Evolutionary conservation across 2,797 vertebrate species (phyloP), one percentile per base, ranked within the genome.

Genomic region (Alexandromys oeconomus): DNA sequence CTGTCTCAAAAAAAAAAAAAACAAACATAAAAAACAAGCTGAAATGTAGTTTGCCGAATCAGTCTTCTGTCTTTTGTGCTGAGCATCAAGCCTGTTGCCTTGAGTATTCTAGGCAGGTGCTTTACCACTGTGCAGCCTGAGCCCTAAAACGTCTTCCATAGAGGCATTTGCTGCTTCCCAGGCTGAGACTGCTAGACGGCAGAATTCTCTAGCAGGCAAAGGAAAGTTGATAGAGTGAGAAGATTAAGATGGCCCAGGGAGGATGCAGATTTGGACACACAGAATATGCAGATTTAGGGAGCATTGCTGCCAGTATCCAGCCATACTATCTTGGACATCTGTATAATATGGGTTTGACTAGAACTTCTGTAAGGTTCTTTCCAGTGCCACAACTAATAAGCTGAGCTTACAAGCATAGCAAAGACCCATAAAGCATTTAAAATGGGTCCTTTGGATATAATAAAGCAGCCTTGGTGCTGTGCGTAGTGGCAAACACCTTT

Each of bases 311-410:
- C 37, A 79, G 23, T 51, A n/a, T 63, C 67, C 34, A 43, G 34
- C 54, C 95, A 11, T 76, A 65, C 34, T 73, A 5, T 93, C 74
- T 82, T 89, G 40, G 65, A 31, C 21, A 54, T 90, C 40, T 71
- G 34, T 40, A 54, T 87, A 71, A 87, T 23, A 51, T 48, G 25
- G 7, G 31, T 54, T 71, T 48, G 65, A 89, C 40, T 88, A 84
- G 57, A 94, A 57, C 19, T 37, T 93, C 48, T 93, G 15, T 93
- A 76, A 92, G 15, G 2, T 81, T 96, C 57, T 51, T 92, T 90
- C 48, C 17, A 46, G 89, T 31, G 57, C 43, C 43, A 63, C 89
- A 46, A 82, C 57, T 95, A 86, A 59, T 79, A 84, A 76, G 34
- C 21, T 51, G 84, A 85, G 63, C 29, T 85, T 48, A n/a, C 63